Evolutionary conservation across 2,113 vertebrate species (phyloP).

Genomic region (Albula goreensis): DNA sequence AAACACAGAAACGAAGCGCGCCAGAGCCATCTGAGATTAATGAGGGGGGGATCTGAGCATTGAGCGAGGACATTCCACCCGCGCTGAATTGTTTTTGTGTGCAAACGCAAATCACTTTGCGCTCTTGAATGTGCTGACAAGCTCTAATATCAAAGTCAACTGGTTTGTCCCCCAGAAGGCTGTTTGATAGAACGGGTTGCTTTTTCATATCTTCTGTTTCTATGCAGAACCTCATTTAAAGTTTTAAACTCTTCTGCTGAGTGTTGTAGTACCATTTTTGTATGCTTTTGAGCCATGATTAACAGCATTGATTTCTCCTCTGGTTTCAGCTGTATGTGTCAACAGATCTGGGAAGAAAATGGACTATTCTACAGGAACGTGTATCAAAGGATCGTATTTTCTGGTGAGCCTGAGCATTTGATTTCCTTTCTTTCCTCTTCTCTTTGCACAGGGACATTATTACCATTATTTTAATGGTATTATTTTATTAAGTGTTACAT

Average conservation of each 20-base stretch:
- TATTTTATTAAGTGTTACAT: too few relatives aligned
- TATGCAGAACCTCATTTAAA: too few relatives aligned
- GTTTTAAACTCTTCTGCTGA: too few relatives aligned
- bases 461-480: too few relatives aligned
- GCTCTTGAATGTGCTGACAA: not conserved
- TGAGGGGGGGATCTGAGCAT: constrained; percentile 38
- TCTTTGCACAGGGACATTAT: not conserved
- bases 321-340: constrained; percentile 82
- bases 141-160: not conserved
- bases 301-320: not conserved
- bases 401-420: constrained; percentile 78
- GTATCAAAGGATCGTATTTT: constrained; percentile 90
- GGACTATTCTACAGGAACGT: constrained; percentile 86
- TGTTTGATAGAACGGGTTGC: not conserved
- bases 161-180: not conserved
- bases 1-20: constrained; percentile 21
- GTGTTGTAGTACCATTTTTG: not conserved
- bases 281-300: not conserved
- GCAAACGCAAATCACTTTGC: not conserved
- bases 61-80: constrained; percentile 45
- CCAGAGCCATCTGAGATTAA: constrained; percentile 31
- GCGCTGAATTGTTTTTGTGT: not conserved
- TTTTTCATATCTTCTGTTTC: not conserved
- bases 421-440: not conserved
- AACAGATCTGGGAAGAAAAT: constrained; percentile 85